These are phyloP conservation scores for Anthophora plumipes DNA, from an alignment of 2,888 invertebrate species.

Conservation along the genomic window DNA sequence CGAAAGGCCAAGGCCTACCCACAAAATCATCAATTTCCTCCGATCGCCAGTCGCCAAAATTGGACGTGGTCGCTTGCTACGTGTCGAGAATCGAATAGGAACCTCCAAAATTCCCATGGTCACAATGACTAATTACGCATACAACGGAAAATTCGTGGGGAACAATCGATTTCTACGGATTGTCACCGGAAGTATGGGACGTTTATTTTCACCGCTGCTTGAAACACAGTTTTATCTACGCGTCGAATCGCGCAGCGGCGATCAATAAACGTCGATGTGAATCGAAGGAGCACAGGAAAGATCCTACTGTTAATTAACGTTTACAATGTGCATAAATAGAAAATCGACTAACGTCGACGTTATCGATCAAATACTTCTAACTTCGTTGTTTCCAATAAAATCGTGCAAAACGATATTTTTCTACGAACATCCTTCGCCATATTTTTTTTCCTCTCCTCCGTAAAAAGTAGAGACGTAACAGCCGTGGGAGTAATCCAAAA, in stretches of 20 bases:
- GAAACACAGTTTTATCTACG: background rate
- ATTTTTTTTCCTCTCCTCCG: too few relatives aligned
- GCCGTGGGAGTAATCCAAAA: too few relatives aligned
- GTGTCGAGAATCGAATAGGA: slow-evolving; percentile 1
- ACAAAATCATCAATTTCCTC: background rate
- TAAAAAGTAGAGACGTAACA: too few relatives aligned
- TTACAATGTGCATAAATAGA: slow-evolving; percentile 8
- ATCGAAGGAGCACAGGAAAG: background rate
- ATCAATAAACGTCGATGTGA: slow-evolving; percentile 14
- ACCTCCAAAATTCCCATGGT: slow-evolving; percentile 23
- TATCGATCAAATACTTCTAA: background rate
- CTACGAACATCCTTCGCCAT: background rate
- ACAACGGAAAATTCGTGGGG: background rate
- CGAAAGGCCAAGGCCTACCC: too few relatives aligned
- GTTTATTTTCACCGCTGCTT: slow-evolving; percentile 16
- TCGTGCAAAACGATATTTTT: slow-evolving; percentile 3
- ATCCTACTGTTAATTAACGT: slow-evolving; percentile 9
- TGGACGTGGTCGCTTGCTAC: background rate
- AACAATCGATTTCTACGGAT: slow-evolving; percentile 6
- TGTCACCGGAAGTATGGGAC: slow-evolving; percentile 6
- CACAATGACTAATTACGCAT: slow-evolving; percentile 11
- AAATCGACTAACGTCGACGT: slow-evolving; percentile 2
- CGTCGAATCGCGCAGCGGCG: background rate
- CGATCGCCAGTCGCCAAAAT: background rate
- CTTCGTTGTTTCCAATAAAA: background rate